Evolutionary conservation across 1,140 invertebrate species (phyloP).

Genomic region (Cryptotermes secundus): DNA sequence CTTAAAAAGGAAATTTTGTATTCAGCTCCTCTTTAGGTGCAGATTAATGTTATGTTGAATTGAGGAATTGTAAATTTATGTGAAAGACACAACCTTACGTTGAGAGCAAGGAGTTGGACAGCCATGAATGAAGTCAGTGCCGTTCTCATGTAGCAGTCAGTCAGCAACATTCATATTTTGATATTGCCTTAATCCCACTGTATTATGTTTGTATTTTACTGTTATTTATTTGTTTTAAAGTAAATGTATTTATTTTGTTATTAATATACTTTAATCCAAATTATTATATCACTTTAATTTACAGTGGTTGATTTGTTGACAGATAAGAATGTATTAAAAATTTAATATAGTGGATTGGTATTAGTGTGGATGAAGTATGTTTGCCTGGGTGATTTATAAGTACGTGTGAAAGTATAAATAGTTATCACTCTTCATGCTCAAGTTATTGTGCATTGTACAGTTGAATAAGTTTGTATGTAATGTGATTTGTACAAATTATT

Average conservation of each 20-base stretch:
- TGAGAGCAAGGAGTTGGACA: not conserved
- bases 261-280: not conserved
- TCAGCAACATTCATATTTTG: not conserved
- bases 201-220: constrained; percentile 2
- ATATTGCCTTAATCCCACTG: not conserved
- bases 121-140: not conserved
- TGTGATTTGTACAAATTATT: constrained; percentile 6
- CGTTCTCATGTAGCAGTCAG: not conserved
- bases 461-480: constrained; percentile 9
- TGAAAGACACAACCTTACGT: not conserved
- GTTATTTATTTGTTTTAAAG: constrained; percentile 9
- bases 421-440: not conserved
- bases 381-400: not conserved
- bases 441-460: not conserved
- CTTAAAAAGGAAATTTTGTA: too few species aligned
- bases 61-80: too few species aligned
- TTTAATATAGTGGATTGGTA: not conserved
- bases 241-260: constrained; percentile 16
- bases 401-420: not conserved
- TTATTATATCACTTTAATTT: not conserved
- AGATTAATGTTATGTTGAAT: too few species aligned
- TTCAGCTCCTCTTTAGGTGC: too few species aligned
- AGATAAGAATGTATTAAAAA: not conserved
- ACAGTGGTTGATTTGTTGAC: not conserved
- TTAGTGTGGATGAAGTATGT: not conserved